Evolutionary conservation across 2,113 vertebrate species (phyloP), one percentile per base, ranked within the genome.

Genomic region (Pogonocichla stellata): DNA sequence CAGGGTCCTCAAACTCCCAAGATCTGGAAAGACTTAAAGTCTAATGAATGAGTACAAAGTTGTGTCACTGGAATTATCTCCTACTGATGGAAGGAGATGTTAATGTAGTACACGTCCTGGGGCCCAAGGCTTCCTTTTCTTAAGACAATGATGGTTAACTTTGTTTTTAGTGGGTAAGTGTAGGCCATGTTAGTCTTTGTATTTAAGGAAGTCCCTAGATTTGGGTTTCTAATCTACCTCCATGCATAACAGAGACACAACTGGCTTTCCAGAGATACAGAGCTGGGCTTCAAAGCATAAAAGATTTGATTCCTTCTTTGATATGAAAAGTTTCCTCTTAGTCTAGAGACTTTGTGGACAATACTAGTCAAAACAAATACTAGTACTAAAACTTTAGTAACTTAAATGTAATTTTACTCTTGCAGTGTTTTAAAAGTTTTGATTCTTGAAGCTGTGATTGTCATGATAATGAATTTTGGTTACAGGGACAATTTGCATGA

Each of bases 401-500:
- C 57, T 83, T 50, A 47, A 31, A 38, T 67, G 12, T 19, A 56
- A 58, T 54, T 92, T 72, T 64, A 69, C 48, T 78, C 47, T 43
- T 65, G 48, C 14, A 50, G 0, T 60, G 47, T 78, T 96, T 74
- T 45, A 16, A 50, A 80, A 91, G 71, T 92, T 93, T 66, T 83
- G 24, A 51, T 33, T 90, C 56, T 85, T 92, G 82, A 69, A 83
- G 43, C 74, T 90, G 47, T 64, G 51, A 88, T 86, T 92, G 51
- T 84, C 28, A 43, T 74, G 73, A 48, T 87, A 94, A 93, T 73
- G 72, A 85, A 56, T 90, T 87, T 88, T 77, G 66, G 65, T 92
- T 81, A 36, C 57, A 91, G 45, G 53, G 62, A 73, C n/a, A 65
- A 89, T 93, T 94, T 86, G 60, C 91, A 43, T 95, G 73, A 85